Conservation (phyloP, 2,113 vertebrate genomes). For the Meles meles region DNA sequence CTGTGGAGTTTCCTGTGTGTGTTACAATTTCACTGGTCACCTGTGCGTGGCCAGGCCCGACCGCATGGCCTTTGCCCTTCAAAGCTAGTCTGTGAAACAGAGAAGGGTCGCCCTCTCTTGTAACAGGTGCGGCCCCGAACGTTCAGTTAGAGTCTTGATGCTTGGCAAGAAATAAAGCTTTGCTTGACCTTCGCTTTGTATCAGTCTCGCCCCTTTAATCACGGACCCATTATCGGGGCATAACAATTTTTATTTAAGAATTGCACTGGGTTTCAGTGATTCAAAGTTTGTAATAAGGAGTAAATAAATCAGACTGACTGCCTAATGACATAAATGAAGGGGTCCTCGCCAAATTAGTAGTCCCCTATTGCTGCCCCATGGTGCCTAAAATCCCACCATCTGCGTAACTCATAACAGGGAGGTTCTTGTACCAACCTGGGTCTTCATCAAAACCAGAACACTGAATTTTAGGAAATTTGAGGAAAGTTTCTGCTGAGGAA, state of each 20-base stretch:
- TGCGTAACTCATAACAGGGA: not conserved
- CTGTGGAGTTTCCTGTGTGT: too few species aligned
- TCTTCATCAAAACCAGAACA: not conserved
- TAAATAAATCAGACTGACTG: not conserved
- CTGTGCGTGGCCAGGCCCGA: too few species aligned
- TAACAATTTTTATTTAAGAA: constrained; percentile 31
- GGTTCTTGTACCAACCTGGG: not conserved
- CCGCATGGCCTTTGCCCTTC: too few species aligned
- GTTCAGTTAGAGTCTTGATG: too few species aligned
- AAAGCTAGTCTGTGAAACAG: too few species aligned
- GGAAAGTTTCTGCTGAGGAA: not conserved
- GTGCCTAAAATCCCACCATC: not conserved
- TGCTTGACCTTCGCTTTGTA: too few species aligned
- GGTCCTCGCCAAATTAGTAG: not conserved
- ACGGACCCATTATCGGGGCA: too few species aligned
- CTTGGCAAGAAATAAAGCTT: too few species aligned
- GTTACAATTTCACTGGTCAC: too few species aligned
- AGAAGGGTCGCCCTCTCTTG: too few species aligned
- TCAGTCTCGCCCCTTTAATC: too few species aligned
- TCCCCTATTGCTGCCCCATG: accelerated
- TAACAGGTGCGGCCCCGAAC: too few species aligned
- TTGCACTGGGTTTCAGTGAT: not conserved
- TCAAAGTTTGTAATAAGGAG: not conserved
- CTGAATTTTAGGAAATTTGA: not conserved
- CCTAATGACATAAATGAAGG: not conserved